Evolutionary conservation across 2,797 vertebrate genomes (phyloP).

Genomic region (Loris lydekkerianus): DNA sequence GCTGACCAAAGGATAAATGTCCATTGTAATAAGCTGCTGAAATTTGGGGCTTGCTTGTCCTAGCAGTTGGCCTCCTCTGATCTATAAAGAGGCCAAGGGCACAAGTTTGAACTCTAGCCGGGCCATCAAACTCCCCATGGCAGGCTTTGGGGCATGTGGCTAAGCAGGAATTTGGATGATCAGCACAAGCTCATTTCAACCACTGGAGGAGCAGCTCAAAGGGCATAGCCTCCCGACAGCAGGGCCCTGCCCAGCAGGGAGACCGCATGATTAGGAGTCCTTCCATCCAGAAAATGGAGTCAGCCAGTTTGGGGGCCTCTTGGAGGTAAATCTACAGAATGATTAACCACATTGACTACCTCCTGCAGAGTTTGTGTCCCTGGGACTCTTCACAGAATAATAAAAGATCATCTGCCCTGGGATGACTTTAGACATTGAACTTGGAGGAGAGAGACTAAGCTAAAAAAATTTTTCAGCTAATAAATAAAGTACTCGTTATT

Average conservation of each 20-base stretch:
- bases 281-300: conserved; percentile 56
- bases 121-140: not conserved
- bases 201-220: conserved; percentile 58
- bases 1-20: not conserved
- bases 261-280: conserved; percentile 50
- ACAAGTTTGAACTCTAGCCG: conserved; percentile 18
- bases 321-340: conserved; percentile 63
- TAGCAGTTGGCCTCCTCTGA: conserved; percentile 27
- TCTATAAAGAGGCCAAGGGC: conserved; percentile 44
- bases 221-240: conserved; percentile 29
- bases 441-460: conserved; percentile 11
- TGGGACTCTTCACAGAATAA: conserved; percentile 55
- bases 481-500: not conserved
- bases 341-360: conserved; percentile 67
- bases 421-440: conserved; percentile 63
- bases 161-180: conserved; percentile 64
- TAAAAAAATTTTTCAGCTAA: conserved; percentile 37
- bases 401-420: conserved; percentile 30
- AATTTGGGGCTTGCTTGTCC: conserved; percentile 30
- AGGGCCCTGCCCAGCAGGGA: not conserved
- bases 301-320: not conserved
- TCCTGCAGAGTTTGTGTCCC: conserved; percentile 11
- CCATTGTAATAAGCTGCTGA: conserved; percentile 12
- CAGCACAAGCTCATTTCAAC: conserved; percentile 47
- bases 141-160: conserved; percentile 49